Conservation (phyloP, 2,888 invertebrate species). For the Zaprionus bogoriensis region DNA sequence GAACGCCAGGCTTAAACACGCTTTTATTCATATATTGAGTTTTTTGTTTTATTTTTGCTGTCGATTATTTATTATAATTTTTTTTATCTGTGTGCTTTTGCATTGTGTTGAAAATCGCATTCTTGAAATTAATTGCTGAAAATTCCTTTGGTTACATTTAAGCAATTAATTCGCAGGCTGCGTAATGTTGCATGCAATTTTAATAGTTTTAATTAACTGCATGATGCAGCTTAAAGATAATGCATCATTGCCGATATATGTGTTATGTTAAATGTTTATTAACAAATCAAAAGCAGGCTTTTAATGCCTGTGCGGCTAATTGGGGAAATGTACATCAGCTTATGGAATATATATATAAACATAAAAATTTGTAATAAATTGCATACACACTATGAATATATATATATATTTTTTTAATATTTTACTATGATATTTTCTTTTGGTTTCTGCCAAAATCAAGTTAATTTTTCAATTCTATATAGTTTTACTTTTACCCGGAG, state of each 20-base stretch:
- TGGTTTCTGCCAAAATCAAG: no score
- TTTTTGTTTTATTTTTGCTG: conserved; percentile 5
- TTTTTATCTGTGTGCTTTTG: no score
- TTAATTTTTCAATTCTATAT: no score
- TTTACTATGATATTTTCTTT: no score
- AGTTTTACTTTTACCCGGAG: no score
- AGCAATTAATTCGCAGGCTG: conserved; percentile 57
- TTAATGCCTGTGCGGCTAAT: no score
- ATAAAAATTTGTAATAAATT: no score
- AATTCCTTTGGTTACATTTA: conserved; percentile 23
- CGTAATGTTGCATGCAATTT: conserved; percentile 27
- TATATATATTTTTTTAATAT: no score
- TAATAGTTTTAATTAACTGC: conserved; percentile 57
- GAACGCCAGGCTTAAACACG: not conserved
- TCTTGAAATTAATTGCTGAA: conserved; percentile 38
- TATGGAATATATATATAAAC: no score
- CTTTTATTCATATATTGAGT: conserved; percentile 24
- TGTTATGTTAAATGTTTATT: not conserved
- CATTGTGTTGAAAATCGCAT: conserved; percentile 1
- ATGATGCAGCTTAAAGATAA: conserved; percentile 32
- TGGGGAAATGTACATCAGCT: no score
- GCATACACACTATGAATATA: no score
- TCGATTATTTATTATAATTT: conserved; percentile 2
- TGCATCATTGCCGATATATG: not conserved
- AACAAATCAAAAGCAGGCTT: no score